These are phyloP conservation scores for Motacilla tschutschensis DNA, from an alignment of 2,113 vertebrate genomes.

Conservation along the genomic window DNA sequence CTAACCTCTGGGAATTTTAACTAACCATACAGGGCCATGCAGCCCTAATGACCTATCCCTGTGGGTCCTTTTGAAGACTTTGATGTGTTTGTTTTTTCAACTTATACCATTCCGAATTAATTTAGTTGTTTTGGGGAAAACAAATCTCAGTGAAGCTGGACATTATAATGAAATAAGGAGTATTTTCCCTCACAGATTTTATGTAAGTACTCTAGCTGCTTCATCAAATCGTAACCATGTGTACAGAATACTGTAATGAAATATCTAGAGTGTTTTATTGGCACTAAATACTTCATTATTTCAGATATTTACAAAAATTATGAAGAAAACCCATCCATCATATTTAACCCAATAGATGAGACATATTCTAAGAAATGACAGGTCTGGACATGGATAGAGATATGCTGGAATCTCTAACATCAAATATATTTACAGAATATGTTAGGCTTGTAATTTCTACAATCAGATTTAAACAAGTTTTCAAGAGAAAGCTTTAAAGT, in stretches of 20 bases:
- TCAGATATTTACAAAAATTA: background rate
- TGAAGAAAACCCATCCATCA: background rate
- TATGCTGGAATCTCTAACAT: background rate
- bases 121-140: conserved; percentile 19
- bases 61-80: conserved; percentile 15
- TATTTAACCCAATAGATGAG: background rate
- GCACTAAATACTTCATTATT: background rate
- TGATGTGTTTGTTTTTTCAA: conserved; percentile 32
- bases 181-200: background rate
- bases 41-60: conserved; percentile 3
- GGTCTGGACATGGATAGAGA: background rate
- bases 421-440: background rate
- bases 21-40: background rate
- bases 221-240: background rate
- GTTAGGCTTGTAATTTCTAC: background rate
- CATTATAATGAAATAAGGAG: background rate
- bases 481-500: conserved; percentile 35
- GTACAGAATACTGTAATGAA: background rate
- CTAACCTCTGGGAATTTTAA: conserved; percentile 59
- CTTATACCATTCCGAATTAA: background rate
- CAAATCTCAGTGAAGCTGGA: background rate
- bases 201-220: background rate
- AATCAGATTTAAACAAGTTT: conserved; percentile 39
- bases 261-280: background rate
- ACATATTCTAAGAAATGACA: background rate